Percentiles rank a stretch among this genome's conserved stretches.
These are phyloP conservation scores for Chesias legatella DNA, from an alignment of 2,888 invertebrate genomes.

Conservation along the genomic window DNA sequence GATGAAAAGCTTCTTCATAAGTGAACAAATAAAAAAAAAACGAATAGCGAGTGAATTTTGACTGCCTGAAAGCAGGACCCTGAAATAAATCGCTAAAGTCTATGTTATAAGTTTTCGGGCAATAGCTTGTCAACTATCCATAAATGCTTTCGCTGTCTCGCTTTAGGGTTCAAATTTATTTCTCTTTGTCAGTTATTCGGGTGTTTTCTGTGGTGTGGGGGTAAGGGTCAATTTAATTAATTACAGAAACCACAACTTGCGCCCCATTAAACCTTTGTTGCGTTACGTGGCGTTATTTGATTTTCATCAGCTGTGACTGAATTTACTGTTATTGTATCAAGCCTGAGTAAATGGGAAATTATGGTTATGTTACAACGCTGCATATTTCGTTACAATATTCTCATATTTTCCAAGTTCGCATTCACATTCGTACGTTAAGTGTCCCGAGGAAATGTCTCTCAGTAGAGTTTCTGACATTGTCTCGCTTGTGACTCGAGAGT, in stretches of 20 bases:
- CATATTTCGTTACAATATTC: neutral
- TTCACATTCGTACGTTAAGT: neutral
- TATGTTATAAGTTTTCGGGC: slow-evolving; percentile 59
- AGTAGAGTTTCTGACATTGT: slow-evolving; percentile 4
- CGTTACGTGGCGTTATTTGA: slow-evolving; percentile 50
- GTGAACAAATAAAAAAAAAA: slow-evolving; percentile 34
- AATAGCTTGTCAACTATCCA: slow-evolving; percentile 36
- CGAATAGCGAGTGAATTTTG: slow-evolving; percentile 34
- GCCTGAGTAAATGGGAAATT: slow-evolving; percentile 6
- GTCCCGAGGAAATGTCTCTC: slow-evolving; percentile 2
- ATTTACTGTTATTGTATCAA: slow-evolving; percentile 38
- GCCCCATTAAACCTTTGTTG: slow-evolving; percentile 63
- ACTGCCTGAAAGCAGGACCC: slow-evolving; percentile 51
- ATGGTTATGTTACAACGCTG: slow-evolving; percentile 3
- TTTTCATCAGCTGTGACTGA: slow-evolving; percentile 40
- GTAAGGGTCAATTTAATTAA: slow-evolving; percentile 70
- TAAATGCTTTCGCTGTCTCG: slow-evolving; percentile 37
- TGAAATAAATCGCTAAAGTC: slow-evolving; percentile 56
- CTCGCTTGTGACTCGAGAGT: neutral
- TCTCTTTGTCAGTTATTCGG: slow-evolving; percentile 32
- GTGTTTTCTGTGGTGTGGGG: slow-evolving; percentile 49
- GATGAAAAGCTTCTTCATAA: too few species aligned
- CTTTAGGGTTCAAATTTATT: slow-evolving; percentile 47
- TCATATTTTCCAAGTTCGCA: slow-evolving; percentile 1
- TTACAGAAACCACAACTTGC: slow-evolving; percentile 63